Base-by-base conservation (phyloP, 2,113 vertebrate species). In the Xenopus laevis region DNA sequence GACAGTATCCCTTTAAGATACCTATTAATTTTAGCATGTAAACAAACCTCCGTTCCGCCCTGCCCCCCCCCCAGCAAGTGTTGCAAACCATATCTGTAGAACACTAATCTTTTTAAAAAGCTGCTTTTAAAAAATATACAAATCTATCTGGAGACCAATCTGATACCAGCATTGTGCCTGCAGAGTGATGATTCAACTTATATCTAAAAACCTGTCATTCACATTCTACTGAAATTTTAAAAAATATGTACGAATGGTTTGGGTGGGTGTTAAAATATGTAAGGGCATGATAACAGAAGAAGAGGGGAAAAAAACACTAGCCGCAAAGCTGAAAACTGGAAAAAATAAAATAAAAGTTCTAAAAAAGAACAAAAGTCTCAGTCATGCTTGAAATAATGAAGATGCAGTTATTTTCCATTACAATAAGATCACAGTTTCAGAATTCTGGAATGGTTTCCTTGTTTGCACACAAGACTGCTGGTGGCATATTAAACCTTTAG, bases 201-300 rank as follows among this genome's bases (percentile, higher is more conserved):
- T 91, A 90, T 92, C 89, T 88, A 87, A 86, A 84, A 83, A 79
- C 85, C 88, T 88, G 88, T 89, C 90, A 87, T 84, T 91, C 86
- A 90, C 78, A 78, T 81, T 68, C 65, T 62, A 73, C 89, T 86
- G 79, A 79, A 83, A 63, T 84, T 72, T 82, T 84, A 75, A 65
- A 78, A 79, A 50, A 80, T 47, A 80, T 85, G 80, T 81, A 83
- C 74, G 80, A 83, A 83, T 80, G 77, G 80, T 76, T 46, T 82
- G 85, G 88, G 86, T 84, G 88, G 84, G 79, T 87, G 84, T 81
- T 82, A 78, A 85, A 89, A 86, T 83, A 89, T 92, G 90, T 82
- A 80, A 79, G 79, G 79, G 79, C 77, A 87, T 81, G 90, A 92
- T 90, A 90, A 89, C 86, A 68, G 33, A 40, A 13, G 47, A 13